Evolutionary conservation across 2,113 vertebrate genomes (phyloP), one percentile per base, ranked within the genome.

Genomic region (Prionailurus viverrinus): DNA sequence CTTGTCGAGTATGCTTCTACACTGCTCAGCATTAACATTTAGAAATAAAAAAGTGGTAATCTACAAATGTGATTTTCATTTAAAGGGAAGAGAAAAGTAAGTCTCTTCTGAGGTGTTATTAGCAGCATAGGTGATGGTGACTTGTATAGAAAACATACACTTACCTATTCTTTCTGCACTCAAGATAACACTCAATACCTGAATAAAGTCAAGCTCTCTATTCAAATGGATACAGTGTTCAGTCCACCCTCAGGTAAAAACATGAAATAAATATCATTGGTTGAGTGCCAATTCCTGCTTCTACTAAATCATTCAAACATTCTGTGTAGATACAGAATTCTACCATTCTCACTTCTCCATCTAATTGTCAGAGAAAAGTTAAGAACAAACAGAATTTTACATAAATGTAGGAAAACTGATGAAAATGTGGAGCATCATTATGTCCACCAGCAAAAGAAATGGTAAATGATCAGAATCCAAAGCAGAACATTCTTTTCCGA

Each of bases 301-400:
- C 45, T 55, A 76, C n/a, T 80, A 82, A 95, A 65, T 89, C 78
- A 91, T 83, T 92, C 27, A 63, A 58, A 39, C 11, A n/a, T 95
- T 97, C 41, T 95, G 14, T 66, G 51, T 80, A 61, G 69, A 73
- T 69, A 69, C 69, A 83, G 58, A 84, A 86, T 94, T 85, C 41
- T 11, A 76, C 51, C 18, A n/a, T 76, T 79, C 16, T 94, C 8
- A 65, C 33, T 89, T 95, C 53, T 93, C 48, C 1, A 4, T 86
- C 19, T 96, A 87, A 91, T 79, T 84, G 53, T 48, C 48, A 82
- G 48, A 69, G 55, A 58, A 85, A 88, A 89, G 29, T 45, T 91
- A 78, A 95, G 71, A 98, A 65, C 41, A 95, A 95, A 89, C 29
- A 86, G 76, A 96, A 93, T 90, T 95, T 95, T 97, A 92, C 31